These are phyloP conservation scores for Cerceris ruficornis DNA, from an alignment of 2,888 invertebrate genomes.

Conservation along the genomic window DNA sequence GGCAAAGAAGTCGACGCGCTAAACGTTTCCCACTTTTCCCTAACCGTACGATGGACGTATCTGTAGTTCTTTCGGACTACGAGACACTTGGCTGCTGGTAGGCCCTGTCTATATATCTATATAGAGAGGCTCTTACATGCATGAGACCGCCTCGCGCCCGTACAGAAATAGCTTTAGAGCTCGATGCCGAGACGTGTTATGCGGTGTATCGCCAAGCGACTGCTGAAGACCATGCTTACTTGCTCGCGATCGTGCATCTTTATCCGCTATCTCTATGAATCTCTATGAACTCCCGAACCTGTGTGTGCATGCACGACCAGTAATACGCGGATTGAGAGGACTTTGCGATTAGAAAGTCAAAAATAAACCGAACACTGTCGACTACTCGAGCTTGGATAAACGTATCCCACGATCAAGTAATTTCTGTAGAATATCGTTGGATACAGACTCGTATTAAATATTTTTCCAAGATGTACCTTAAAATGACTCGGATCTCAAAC, in stretches of 20 bases:
- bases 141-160: slow-evolving; percentile 67
- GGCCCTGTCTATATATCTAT: slow-evolving; percentile 33
- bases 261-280: not conserved
- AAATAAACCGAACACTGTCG: not conserved
- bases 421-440: too few species aligned
- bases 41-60: slow-evolving; percentile 14
- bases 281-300: too few species aligned
- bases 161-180: slow-evolving; percentile 75
- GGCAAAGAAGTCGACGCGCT: not conserved
- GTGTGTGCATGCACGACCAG: not conserved
- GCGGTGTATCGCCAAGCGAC: slow-evolving; percentile 55
- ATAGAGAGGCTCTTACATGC: slow-evolving; percentile 52
- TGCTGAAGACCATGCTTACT: slow-evolving; percentile 51
- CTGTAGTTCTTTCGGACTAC: slow-evolving; percentile 30
- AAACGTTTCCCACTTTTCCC: slow-evolving; percentile 15
- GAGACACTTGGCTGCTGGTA: slow-evolving; percentile 43
- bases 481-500: too few species aligned
- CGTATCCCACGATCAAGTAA: too few species aligned
- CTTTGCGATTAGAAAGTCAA: slow-evolving; percentile 3
- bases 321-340: not conserved
- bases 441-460: too few species aligned
- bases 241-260: slow-evolving; percentile 47
- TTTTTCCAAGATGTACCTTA: too few species aligned
- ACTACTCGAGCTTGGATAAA: not conserved
- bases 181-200: slow-evolving; percentile 66